Base-by-base conservation (phyloP, 2,888 invertebrate genomes). In the Mamestra brassicae region DNA sequence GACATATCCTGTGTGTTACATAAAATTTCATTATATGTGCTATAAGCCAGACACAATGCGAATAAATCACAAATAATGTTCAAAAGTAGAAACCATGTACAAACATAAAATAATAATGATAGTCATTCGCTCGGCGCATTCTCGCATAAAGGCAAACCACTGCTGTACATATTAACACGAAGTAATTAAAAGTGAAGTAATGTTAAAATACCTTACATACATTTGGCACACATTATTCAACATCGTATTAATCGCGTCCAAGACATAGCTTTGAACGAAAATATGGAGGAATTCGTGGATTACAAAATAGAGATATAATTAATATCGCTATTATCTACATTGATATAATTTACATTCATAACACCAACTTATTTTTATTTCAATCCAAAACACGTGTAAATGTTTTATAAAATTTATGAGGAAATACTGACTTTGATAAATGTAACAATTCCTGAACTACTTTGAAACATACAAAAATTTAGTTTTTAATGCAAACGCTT, bases 121-220 rank as follows among this genome's bases (percentile, higher is more conserved):
- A 71, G 58, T 42, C 62, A 71, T 77, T 81, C 82, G 81, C 81
- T 66, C 38, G 5, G 78, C 42, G 34, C 45, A 54, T 71, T 62
- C 74, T 81, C 78, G 78, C 73, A 73, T 70, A 68, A 67, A 71
- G 42, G 57, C 73, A 74, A 68, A 65, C 71, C 65, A 73, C 36
- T 47, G 10, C 7, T 66, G 11, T 26, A 45, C 6, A 4, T 55
- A 36, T 42, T 38, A 34, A 55, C 61, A 26, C 13, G 54, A 47
- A 13, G 11, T 47, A 55, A 70, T 54, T 52, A 61, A 61, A 60
- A 60, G 1, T 45, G 11, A 74, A 74, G 65, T 62, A 61, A 62
- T 66, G 69, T 52, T 42, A 34, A 63, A 57, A 58, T 42, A 74
- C 36, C 36, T 54, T 34, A 42, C 69, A n/a, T 17, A 66, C 13